Evolutionary conservation across 2,888 invertebrate species (phyloP).

Genomic region (Andrena trimmerana): DNA sequence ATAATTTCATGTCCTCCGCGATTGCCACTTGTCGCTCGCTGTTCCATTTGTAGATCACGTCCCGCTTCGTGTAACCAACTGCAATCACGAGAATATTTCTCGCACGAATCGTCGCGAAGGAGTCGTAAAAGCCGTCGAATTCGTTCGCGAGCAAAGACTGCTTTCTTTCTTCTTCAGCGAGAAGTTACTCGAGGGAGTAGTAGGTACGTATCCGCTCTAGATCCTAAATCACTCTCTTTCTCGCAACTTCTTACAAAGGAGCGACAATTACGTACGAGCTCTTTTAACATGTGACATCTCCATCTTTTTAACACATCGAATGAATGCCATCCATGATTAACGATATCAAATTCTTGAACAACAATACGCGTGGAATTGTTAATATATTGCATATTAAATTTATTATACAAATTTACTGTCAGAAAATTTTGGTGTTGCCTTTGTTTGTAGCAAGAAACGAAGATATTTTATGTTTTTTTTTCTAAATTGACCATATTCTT

Average conservation of each 20-base stretch:
- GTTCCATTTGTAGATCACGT: slow-evolving; percentile 92
- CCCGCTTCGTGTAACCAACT: slow-evolving; percentile 91
- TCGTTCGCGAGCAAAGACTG: slow-evolving; percentile 1
- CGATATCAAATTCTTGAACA: no score
- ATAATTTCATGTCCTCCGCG: slow-evolving; percentile 93
- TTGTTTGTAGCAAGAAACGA: no score
- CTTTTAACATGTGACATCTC: neutral
- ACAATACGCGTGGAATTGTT: no score
- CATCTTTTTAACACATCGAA: neutral
- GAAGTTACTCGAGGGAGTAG: neutral
- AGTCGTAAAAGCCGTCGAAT: slow-evolving; percentile 16
- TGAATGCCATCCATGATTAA: neutral
- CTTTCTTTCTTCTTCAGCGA: slow-evolving; percentile 11
- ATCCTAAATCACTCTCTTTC: slow-evolving; percentile 5
- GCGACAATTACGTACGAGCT: slow-evolving; percentile 16
- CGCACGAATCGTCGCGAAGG: neutral
- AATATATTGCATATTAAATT: no score
- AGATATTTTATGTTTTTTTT: no score
- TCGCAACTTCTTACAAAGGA: slow-evolving; percentile 3
- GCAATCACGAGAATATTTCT: slow-evolving; percentile 65
- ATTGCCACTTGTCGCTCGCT: slow-evolving; percentile 90
- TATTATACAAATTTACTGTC: no score
- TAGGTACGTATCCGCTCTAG: slow-evolving; percentile 9
- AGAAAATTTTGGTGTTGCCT: no score
- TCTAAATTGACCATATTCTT: no score